These are phyloP conservation scores for Acrobasis suavella DNA, from an alignment of 2,888 invertebrate species.

Conservation along the genomic window DNA sequence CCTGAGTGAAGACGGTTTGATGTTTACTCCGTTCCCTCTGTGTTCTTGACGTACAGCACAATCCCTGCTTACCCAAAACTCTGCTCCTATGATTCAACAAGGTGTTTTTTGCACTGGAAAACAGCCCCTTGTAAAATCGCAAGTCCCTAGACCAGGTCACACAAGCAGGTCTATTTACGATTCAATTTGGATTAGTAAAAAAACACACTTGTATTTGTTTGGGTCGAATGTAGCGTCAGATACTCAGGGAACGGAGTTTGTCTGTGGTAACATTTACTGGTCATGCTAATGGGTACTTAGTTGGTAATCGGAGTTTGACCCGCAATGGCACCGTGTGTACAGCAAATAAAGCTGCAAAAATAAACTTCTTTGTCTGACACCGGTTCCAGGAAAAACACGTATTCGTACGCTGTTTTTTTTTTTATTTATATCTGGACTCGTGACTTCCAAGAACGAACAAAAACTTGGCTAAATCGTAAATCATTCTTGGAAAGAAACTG, in stretches of 20 bases:
- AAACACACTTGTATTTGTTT: no score
- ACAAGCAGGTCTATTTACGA: no score
- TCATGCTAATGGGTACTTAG: conserved; percentile 20
- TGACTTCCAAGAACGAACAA: background rate
- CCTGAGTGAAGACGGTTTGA: conserved; percentile 44
- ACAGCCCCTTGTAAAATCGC: no score
- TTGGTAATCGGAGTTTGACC: conserved; percentile 16
- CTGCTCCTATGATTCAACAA: no score
- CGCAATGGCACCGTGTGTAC: conserved; percentile 10
- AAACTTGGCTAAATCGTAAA: background rate
- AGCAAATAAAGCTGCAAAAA: background rate
- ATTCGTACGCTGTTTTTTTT: background rate
- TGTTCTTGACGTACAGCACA: no score
- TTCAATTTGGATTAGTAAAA: no score
- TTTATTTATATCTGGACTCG: conserved; percentile 9
- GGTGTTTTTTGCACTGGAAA: no score
- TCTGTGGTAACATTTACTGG: conserved; percentile 37
- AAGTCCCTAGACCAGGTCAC: no score
- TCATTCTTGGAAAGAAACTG: background rate
- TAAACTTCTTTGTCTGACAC: conserved; percentile 15
- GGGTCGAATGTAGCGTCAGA: no score
- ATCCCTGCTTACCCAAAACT: no score
- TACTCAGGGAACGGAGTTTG: no score
- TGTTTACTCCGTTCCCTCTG: background rate
- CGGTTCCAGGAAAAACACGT: conserved; percentile 12